phyloP scores from a whole-genome alignment of 1,140 invertebrate genomes.

The Achatina immaculata region DNA sequence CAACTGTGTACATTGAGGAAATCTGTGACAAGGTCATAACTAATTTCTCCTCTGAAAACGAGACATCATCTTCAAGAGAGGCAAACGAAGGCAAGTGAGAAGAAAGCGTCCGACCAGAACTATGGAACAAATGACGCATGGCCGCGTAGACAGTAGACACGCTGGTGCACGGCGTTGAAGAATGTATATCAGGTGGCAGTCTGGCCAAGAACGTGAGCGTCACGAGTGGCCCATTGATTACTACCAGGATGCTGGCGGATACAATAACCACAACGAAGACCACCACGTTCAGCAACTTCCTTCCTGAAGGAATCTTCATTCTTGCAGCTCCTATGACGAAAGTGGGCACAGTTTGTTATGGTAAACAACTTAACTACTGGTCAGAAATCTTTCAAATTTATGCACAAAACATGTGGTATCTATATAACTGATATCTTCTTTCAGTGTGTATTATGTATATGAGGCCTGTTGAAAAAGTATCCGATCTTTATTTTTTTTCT shows the following conservation, averaged over 20 bases:
- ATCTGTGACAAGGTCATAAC: background rate
- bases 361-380: too few species aligned
- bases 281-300: background rate
- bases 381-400: too few species aligned
- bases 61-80: background rate
- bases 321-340: background rate
- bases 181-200: background rate
- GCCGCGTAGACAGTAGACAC: background rate
- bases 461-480: too few species aligned
- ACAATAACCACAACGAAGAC: background rate
- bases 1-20: background rate
- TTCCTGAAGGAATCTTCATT: background rate
- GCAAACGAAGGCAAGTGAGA: too few species aligned
- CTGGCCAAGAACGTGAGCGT: background rate
- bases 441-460: too few species aligned
- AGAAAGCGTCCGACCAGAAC: background rate
- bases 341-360: background rate
- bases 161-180: background rate
- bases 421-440: too few species aligned
- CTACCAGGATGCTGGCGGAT: background rate
- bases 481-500: too few species aligned
- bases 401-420: too few species aligned
- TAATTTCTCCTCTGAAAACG: background rate
- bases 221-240: background rate
- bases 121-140: background rate